Conservation (phyloP, 2,113 vertebrate species). For the Calonectris borealis region DNA sequence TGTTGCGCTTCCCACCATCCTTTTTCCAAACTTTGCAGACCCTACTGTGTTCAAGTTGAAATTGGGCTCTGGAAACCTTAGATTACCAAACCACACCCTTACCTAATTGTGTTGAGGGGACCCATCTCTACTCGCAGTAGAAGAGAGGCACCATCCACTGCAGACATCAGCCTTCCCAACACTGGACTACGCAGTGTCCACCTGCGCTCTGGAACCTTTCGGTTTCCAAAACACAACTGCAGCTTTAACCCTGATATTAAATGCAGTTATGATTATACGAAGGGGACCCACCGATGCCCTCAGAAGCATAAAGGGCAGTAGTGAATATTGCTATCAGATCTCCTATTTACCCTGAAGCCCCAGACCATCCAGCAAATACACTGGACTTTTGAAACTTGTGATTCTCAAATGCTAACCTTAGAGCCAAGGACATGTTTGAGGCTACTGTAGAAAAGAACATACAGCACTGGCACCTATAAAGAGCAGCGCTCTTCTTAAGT, state of each 20-base stretch:
- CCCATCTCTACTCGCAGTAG: not conserved
- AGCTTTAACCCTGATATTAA: not conserved
- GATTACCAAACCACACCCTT: not conserved
- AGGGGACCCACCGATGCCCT: not conserved
- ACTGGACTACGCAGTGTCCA: not conserved
- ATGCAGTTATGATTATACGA: not conserved
- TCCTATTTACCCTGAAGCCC: not conserved
- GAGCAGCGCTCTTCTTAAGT: not conserved
- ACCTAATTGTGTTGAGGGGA: not conserved
- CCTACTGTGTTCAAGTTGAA: not conserved
- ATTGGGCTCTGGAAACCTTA: not conserved
- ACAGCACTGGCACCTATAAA: not conserved
- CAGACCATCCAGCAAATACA: not conserved
- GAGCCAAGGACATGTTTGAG: not conserved
- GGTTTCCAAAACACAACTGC: not conserved
- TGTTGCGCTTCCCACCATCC: not conserved
- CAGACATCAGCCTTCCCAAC: not conserved
- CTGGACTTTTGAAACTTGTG: not conserved
- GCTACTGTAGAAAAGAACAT: not conserved
- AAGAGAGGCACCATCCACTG: not conserved
- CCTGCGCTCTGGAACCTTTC: not conserved
- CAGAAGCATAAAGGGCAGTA: not conserved
- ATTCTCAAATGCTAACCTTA: not conserved
- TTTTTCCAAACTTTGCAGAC: not conserved
- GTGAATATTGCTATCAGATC: not conserved